phyloP scores from a whole-genome alignment of 2,797 vertebrate species.

The Falco cherrug region DNA sequence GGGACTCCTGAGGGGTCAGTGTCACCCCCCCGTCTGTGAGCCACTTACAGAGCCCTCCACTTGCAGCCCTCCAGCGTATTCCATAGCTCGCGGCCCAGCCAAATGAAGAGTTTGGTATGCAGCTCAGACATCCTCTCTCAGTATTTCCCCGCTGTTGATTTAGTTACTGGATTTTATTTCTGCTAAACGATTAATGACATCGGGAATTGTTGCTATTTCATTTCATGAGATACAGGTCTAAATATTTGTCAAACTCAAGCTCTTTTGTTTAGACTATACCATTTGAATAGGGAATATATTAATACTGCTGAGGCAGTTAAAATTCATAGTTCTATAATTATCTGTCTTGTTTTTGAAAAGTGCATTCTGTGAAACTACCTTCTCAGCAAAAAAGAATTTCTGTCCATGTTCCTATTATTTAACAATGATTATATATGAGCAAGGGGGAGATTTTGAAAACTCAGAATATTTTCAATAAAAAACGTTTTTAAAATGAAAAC shows the following conservation, averaged over 20 bases:
- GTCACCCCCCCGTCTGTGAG: neutral
- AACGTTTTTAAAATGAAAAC: neutral
- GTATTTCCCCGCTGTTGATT: neutral
- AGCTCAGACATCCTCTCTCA: neutral
- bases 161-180: neutral
- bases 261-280: neutral
- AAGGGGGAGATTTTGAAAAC: neutral
- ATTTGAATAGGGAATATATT: neutral
- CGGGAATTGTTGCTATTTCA: neutral
- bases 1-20: neutral
- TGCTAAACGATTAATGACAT: neutral
- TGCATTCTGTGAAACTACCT: neutral
- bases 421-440: neutral
- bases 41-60: neutral
- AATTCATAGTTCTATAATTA: neutral
- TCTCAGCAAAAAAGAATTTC: neutral
- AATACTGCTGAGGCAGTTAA: neutral
- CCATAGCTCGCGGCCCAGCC: neutral
- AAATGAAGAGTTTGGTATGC: slow-evolving; percentile 17
- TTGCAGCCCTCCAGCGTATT: neutral
- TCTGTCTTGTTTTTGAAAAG: neutral
- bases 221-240: neutral
- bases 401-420: neutral
- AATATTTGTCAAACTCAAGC: neutral
- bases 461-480: neutral